phyloP scores from a whole-genome alignment of 2,888 invertebrate species.

The Marronus borbonicus region DNA sequence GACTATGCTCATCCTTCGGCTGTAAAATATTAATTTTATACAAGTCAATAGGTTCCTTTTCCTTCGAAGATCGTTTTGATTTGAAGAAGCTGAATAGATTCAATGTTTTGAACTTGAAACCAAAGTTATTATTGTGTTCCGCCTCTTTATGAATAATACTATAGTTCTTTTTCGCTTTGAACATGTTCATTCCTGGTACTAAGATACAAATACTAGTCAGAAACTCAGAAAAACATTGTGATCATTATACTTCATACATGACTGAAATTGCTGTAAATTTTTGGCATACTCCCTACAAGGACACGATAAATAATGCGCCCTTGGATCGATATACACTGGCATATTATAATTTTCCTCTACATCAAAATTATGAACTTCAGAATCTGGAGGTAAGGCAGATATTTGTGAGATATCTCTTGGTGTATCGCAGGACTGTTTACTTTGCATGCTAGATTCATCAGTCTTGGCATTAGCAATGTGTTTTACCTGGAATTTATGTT shows the following conservation, averaged over 20 bases:
- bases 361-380: slow-evolving; percentile 36
- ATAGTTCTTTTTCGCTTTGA: slow-evolving; percentile 6
- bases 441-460: not conserved
- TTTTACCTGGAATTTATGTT: slow-evolving; percentile 48
- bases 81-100: slow-evolving; percentile 49
- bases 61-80: slow-evolving; percentile 42
- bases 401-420: slow-evolving; percentile 58
- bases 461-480: slow-evolving; percentile 21
- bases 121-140: slow-evolving; percentile 28
- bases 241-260: not conserved
- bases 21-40: slow-evolving; percentile 61
- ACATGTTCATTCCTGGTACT: slow-evolving; percentile 26
- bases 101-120: slow-evolving; percentile 29
- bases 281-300: slow-evolving; percentile 43
- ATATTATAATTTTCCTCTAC: not conserved
- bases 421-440: slow-evolving; percentile 49
- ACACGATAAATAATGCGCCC: slow-evolving; percentile 36
- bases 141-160: slow-evolving; percentile 16
- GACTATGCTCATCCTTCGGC: slow-evolving; percentile 53
- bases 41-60: slow-evolving; percentile 56
- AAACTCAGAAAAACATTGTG: too few species aligned
- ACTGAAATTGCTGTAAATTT: slow-evolving; percentile 18
- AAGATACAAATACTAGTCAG: not conserved
- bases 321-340: not conserved
- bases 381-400: slow-evolving; percentile 55